phyloP scores from a whole-genome alignment of 1,140 invertebrate genomes.

The Neodiprion lecontei region DNA sequence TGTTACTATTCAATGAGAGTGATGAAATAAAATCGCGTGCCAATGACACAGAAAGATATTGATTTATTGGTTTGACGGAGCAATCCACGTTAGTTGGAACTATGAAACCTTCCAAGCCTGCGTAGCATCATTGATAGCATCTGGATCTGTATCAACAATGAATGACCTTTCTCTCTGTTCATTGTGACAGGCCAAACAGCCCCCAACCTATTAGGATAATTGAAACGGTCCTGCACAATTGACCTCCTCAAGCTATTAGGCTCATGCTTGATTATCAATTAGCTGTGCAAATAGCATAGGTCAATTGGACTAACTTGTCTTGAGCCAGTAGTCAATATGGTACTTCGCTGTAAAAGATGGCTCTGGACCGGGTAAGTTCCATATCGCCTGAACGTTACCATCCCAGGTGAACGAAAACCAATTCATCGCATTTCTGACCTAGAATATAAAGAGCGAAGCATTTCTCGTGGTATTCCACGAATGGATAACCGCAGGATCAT shows the following conservation, averaged over 20 bases:
- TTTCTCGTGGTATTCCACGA: not conserved
- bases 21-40: no score
- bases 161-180: no score
- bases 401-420: conserved; percentile 39
- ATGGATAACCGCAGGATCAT: no score
- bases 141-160: no score
- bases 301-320: not conserved
- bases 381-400: conserved; percentile 36
- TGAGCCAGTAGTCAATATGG: not conserved
- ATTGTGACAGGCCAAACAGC: not conserved
- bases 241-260: not conserved
- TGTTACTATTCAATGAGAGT: no score
- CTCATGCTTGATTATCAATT: not conserved
- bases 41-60: no score
- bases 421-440: conserved; percentile 36
- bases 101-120: no score
- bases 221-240: not conserved
- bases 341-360: not conserved
- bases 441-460: not conserved
- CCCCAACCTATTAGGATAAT: not conserved
- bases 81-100: no score
- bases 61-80: no score
- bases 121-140: no score
- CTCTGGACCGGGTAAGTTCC: conserved; percentile 25
- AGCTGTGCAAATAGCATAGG: not conserved